phyloP scores from a whole-genome alignment of 2,888 invertebrate genomes.

The Drosophila buzzatii region DNA sequence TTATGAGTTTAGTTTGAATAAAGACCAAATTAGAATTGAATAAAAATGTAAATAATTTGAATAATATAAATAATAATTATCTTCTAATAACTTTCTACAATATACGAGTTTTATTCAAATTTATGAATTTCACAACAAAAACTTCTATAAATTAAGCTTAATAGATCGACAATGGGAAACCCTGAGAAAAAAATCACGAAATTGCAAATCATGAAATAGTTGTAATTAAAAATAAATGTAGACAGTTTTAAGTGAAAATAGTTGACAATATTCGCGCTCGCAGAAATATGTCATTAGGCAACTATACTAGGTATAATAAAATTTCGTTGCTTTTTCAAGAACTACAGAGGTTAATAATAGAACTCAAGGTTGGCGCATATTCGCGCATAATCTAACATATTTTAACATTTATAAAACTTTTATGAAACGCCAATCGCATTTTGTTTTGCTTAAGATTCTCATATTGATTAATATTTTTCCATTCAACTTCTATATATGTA shows the following conservation, averaged over 20 bases:
- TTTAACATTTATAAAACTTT: background rate
- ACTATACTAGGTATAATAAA: background rate
- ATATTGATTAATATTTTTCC: background rate
- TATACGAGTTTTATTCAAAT: no score
- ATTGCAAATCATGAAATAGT: background rate
- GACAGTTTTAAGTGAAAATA: background rate
- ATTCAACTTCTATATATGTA: background rate
- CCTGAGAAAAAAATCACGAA: background rate
- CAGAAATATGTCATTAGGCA: slow-evolving; percentile 5
- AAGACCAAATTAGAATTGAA: no score
- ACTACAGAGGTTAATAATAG: slow-evolving; percentile 23
- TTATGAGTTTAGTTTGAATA: no score
- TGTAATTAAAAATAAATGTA: background rate
- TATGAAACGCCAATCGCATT: background rate
- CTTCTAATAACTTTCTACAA: no score
- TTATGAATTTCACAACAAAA: background rate
- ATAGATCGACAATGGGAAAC: background rate
- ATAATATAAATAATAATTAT: no score
- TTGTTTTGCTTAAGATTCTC: no score
- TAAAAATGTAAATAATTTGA: no score
- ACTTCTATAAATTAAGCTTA: background rate
- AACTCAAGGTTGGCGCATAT: slow-evolving; percentile 33
- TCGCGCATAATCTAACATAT: slow-evolving; percentile 16
- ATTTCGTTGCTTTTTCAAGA: slow-evolving; percentile 6
- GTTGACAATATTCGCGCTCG: background rate